A percentile compares a stretch with the other conserved stretches of the same genome.
Conservation (phyloP, 2,113 vertebrate genomes). For the Stomatorhinus ivindoensis region DNA sequence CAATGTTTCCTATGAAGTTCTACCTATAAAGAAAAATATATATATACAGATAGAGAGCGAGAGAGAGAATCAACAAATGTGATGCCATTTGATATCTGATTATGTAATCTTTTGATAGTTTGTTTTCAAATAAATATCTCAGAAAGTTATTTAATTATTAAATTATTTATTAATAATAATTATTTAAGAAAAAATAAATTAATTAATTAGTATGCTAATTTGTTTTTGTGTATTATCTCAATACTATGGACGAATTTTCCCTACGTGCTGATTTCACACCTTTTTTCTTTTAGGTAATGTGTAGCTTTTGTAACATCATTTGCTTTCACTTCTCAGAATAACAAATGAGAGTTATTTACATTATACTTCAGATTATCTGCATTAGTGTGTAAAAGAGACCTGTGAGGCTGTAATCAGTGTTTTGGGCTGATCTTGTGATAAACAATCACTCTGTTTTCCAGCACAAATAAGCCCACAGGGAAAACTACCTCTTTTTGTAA, state of each 20-base stretch:
- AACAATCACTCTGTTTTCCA: neutral
- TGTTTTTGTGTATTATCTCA: neutral
- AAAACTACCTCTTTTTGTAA: neutral
- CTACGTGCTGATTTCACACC: neutral
- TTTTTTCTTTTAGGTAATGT: neutral
- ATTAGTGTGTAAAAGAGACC: neutral
- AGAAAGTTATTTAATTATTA: neutral
- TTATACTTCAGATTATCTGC: neutral
- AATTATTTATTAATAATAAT: neutral
- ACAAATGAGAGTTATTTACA: neutral
- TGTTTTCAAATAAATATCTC: neutral
- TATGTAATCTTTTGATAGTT: neutral
- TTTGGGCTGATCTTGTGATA: neutral
- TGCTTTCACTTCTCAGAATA: neutral
- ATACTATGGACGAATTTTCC: neutral
- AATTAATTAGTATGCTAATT: neutral
- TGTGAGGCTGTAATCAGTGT: neutral
- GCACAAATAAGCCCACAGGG: neutral
- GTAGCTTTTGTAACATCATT: neutral
- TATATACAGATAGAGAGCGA: too few species aligned
- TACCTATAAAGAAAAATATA: neutral
- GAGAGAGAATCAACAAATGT: neutral
- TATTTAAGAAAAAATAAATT: neutral
- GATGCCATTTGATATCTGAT: neutral
- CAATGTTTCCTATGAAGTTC: neutral